phyloP scores from a whole-genome alignment of 2,113 vertebrate species.

The Dromaius novaehollandiae region DNA sequence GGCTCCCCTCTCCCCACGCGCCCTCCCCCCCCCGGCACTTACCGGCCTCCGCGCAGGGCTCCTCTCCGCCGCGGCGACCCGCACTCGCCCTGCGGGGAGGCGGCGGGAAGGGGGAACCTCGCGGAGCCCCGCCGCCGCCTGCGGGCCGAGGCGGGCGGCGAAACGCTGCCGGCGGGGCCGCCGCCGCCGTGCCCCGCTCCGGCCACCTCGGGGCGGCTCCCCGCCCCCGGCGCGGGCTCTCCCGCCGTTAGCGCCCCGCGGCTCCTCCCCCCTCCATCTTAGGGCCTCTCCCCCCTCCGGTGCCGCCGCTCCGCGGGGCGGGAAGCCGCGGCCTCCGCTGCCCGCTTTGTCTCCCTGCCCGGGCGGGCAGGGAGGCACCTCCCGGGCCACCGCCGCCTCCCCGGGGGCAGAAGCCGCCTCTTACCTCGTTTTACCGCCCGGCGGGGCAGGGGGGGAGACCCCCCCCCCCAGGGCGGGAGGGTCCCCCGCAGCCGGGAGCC shows the following conservation, averaged over 20 bases:
- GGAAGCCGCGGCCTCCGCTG: not conserved
- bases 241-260: not conserved
- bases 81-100: too few species aligned
- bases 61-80: too few species aligned
- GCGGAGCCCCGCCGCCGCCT: too few species aligned
- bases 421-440: not conserved
- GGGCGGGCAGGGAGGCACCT: too few species aligned
- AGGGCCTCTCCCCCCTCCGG: not conserved
- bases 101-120: not conserved
- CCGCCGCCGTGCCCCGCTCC: not conserved
- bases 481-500: too few species aligned
- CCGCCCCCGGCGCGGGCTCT: not conserved
- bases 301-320: not conserved
- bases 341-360: too few species aligned
- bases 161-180: too few species aligned
- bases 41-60: too few species aligned
- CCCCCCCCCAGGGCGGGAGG: too few species aligned
- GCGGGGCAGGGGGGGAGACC: not conserved
- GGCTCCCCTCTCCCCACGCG: too few species aligned
- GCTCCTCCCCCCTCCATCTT: not conserved
- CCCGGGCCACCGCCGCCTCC: not conserved
- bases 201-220: conserved; percentile 12
- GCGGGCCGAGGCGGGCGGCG: too few species aligned
- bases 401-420: not conserved
- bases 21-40: too few species aligned